Conservation (phyloP, 2,888 invertebrate species). For the Gerris lacustris region DNA sequence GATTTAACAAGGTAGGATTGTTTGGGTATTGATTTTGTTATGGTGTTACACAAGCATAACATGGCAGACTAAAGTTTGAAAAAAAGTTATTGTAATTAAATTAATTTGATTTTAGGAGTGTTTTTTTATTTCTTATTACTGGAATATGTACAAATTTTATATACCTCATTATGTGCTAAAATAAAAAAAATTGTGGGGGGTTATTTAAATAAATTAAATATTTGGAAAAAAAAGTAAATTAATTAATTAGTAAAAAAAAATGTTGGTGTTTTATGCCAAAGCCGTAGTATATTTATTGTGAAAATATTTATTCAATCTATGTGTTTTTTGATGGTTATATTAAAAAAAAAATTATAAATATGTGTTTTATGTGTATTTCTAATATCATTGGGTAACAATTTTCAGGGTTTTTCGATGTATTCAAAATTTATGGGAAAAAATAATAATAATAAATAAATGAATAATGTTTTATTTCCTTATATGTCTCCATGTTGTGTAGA, state of each 20-base stretch:
- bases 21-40: no score
- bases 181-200: slow-evolving; percentile 13
- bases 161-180: slow-evolving; percentile 21
- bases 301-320: not conserved
- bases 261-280: not conserved
- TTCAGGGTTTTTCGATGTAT: not conserved
- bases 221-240: not conserved
- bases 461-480: no score
- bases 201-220: not conserved
- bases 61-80: no score
- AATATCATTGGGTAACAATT: not conserved
- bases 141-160: slow-evolving; percentile 22
- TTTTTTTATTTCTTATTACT: no score
- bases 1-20: no score
- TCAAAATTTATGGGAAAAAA: not conserved
- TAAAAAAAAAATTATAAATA: not conserved
- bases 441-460: no score
- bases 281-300: not conserved
- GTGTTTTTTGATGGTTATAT: not conserved
- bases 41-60: no score
- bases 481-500: no score
- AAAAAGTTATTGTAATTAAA: no score
- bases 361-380: not conserved
- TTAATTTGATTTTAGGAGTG: no score
- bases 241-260: not conserved